Base-by-base conservation (phyloP, 2,797 vertebrate species). In the Neostethus bicornis region DNA sequence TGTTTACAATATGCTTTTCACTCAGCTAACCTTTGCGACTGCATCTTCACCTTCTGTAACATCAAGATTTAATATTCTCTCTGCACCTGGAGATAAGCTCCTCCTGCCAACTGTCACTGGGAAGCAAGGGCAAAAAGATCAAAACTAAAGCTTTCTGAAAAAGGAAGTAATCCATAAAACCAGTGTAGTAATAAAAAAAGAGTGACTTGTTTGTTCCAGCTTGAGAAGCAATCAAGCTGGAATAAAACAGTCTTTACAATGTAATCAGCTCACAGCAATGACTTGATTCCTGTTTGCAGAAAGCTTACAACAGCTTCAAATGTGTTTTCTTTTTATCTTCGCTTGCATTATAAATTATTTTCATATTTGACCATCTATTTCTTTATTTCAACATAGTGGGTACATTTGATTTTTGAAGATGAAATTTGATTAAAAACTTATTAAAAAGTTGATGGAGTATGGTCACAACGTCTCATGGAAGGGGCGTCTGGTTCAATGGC, bases 51-150 rank as follows among this genome's bases (percentile, higher is more conserved):
- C 65, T 70, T 61, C 69, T 52, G 37, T 71, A 52, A 70, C 66
- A 62, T 79, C 52, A 51, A 60, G 66, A 66, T 70, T 81, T 73
- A 83, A 85, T 79, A 54, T 63, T 75, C 60, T 61, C 9, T 60
- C 43, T 2, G 25, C 41, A 68, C 10, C 2, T 21, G 60, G 66
- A 73, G 75, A 75, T 81, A 81, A 84, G 73, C 79, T 71, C 84
- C 68, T 29, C 55, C 54, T 61, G 72, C 79, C 79, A 81, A 78
- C 79, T 80, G 81, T 77, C 73, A 50, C 56, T 58, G 44, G 47
- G 63, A 55, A 34, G 47, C 55, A 48, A 51, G 17, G 55, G 17
- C 53, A 47, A 51, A 45, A 26, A 34, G 51, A 42, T 23, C 17
- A 51, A 44, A 68, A 58, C 39, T 59, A 42, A 63, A 42, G 37